Evolutionary conservation across 1,140 invertebrate genomes (phyloP), one percentile per base, ranked within the genome.

Genomic region (Microplitis demolitor): DNA sequence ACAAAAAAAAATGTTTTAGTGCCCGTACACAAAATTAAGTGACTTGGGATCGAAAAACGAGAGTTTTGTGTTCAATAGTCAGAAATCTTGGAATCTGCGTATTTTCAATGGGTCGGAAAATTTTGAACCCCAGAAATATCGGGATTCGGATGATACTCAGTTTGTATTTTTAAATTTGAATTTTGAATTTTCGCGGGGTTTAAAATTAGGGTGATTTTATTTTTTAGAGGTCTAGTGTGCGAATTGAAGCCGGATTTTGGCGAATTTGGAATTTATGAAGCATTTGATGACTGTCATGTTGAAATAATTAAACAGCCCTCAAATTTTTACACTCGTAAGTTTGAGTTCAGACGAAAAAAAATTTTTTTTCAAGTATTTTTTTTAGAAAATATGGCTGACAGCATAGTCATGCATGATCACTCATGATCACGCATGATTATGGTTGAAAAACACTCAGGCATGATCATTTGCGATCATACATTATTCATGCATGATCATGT

Each of bases 241-340:
- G 88, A 93, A 78, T 71, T 92, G 9, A 77, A 83, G 9, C 87
- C 89, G 0, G 84, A 90, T 58, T 79, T 94, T 72, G 91, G 91
- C 11, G 89, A 94, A 84, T 95, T 93, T 79, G 93, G 94, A 4
- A 89, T 94, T 60, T 95, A 95, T 76, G 88, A 91, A 66, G 80
- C 94, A 31, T 88, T 85, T 34, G 82, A 84, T n/a, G 77, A 88
- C 34, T 93, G 93, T 79, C 74, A 84, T 16, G 79, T 93, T 39
- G 80, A 78, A 13, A 89, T 88, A 2, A 78, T 88, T 11, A 90
- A 89, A 76, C 84, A 90, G 66, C 90, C 93, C n/a, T 90, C 92
- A 2, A 91, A 93, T 83, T 91, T 92, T 66, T 92, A 93, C 85
- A 89, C 90, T 77, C 92, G 93, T 93, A 85, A 91, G 63, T 31